Evolutionary conservation across 2,888 invertebrate genomes (phyloP).

Genomic region (Lasius platythorax): DNA sequence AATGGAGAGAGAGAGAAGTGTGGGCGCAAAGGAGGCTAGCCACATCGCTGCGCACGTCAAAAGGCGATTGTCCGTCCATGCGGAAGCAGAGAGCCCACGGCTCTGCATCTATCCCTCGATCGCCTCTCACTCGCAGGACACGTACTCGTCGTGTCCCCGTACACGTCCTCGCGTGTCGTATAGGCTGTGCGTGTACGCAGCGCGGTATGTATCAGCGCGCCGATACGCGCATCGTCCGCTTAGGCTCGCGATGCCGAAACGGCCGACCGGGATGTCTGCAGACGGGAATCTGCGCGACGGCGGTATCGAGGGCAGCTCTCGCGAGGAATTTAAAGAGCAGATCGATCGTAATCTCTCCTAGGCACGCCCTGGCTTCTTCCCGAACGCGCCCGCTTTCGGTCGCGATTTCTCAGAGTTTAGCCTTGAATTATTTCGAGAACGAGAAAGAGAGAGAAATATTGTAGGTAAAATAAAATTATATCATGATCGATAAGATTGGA

Average conservation of each 20-base stretch:
- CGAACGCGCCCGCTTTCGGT: slow-evolving; percentile 19
- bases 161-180: slow-evolving; percentile 75
- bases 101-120: slow-evolving; percentile 76
- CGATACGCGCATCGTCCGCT: slow-evolving; percentile 11
- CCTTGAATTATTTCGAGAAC: not conserved
- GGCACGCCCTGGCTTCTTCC: slow-evolving; percentile 44
- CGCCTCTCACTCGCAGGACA: slow-evolving; percentile 78
- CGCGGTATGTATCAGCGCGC: slow-evolving; percentile 38
- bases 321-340: slow-evolving; percentile 51
- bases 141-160: slow-evolving; percentile 82
- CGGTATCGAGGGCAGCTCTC: slow-evolving; percentile 50
- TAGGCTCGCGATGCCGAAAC: slow-evolving; percentile 48
- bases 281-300: slow-evolving; percentile 49
- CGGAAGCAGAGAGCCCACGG: slow-evolving; percentile 75
- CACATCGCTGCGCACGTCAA: slow-evolving; percentile 60
- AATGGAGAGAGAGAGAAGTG: not conserved
- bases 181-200: slow-evolving; percentile 1
- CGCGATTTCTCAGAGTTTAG: not conserved
- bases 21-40: slow-evolving; percentile 34
- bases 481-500: not conserved
- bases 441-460: not conserved
- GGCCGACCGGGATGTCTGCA: slow-evolving; percentile 43
- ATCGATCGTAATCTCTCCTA: slow-evolving; percentile 50
- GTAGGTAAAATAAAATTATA: not conserved
- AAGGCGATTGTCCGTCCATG: slow-evolving; percentile 75